Evolutionary conservation across 2,888 invertebrate genomes (phyloP).

Genomic region (Hanleya hanleyi): DNA sequence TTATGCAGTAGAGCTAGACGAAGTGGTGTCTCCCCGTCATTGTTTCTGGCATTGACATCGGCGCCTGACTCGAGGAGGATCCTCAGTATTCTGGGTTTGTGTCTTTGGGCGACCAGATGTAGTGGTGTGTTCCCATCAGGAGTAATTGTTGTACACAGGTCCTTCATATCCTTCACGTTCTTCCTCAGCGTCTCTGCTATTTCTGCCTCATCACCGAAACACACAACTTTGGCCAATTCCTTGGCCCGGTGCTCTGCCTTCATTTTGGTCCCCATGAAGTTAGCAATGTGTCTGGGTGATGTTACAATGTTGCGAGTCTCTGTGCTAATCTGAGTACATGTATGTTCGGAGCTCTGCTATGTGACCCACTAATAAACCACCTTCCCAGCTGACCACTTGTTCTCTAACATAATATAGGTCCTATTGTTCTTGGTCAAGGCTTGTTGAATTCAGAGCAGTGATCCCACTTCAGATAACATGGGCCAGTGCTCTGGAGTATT

Average conservation of each 20-base stretch:
- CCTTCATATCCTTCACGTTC: conserved; percentile 42
- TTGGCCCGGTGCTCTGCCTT: background rate
- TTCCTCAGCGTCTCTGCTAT: conserved; percentile 42
- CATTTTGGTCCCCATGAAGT: background rate
- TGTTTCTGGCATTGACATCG: conserved; percentile 56
- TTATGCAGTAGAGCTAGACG: conserved; percentile 50
- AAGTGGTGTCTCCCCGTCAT: conserved; percentile 52
- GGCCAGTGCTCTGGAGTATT: no score
- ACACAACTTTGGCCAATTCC: conserved; percentile 44
- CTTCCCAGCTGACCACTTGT: no score
- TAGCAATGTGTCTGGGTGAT: no score
- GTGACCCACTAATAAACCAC: no score
- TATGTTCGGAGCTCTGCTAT: no score
- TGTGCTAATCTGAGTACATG: no score
- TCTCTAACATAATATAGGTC: no score
- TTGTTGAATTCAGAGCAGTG: no score
- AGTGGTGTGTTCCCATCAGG: conserved; percentile 55
- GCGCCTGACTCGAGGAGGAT: conserved; percentile 51
- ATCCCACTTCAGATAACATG: no score
- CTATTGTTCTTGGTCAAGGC: no score
- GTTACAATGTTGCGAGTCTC: no score
- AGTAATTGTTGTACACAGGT: conserved; percentile 56
- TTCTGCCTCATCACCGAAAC: conserved; percentile 45
- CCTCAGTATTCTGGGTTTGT: conserved; percentile 48
- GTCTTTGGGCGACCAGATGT: conserved; percentile 53